phyloP scores from a whole-genome alignment of 2,888 invertebrate species.

The Deilephila elpenor region DNA sequence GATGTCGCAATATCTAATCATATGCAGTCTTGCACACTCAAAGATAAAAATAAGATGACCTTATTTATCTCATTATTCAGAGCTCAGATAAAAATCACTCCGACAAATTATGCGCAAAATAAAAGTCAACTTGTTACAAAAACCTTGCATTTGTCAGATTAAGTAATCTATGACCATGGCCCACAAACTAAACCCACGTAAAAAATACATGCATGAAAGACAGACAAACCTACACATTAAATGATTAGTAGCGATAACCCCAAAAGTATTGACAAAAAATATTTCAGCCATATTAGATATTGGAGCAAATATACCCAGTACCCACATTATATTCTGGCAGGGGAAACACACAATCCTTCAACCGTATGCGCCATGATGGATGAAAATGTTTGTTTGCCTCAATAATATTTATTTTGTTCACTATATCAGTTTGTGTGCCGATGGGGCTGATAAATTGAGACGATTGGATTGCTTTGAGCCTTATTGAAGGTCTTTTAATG shows the following conservation, averaged over 20 bases:
- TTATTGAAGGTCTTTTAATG: not conserved
- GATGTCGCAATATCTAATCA: too few species aligned
- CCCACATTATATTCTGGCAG: not conserved
- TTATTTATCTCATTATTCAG: too few species aligned
- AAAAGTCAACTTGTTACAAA: too few species aligned
- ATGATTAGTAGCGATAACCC: not conserved
- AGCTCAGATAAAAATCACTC: too few species aligned
- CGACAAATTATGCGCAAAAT: too few species aligned
- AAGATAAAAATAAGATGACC: too few species aligned
- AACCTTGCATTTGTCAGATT: too few species aligned
- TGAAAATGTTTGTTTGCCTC: constrained; percentile 49
- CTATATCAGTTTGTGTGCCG: constrained; percentile 43
- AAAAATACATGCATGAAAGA: not conserved
- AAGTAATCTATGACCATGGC: too few species aligned
- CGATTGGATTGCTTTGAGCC: not conserved
- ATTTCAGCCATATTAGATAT: constrained; percentile 3
- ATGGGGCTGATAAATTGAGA: constrained; percentile 10
- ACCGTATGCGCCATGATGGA: constrained; percentile 46
- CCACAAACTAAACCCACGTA: too few species aligned
- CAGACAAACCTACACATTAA: not conserved
- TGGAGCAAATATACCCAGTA: not conserved
- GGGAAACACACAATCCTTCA: constrained; percentile 31
- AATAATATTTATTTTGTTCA: constrained; percentile 48
- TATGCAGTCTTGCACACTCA: too few species aligned
- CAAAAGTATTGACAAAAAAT: constrained; percentile 1